phyloP scores from a whole-genome alignment of 1,140 invertebrate species.

The Mya arenaria region DNA sequence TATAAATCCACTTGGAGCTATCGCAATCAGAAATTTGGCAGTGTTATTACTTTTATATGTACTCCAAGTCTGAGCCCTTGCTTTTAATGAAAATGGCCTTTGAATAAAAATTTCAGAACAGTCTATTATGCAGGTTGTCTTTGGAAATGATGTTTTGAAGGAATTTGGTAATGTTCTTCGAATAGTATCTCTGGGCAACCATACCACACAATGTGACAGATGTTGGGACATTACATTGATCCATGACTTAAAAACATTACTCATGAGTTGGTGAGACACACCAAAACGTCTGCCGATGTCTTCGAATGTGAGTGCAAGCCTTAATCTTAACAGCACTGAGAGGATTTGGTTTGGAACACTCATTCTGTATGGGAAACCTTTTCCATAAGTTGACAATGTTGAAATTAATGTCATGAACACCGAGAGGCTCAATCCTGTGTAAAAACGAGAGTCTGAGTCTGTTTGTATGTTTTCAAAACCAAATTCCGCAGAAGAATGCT shows the following conservation, averaged over 20 bases:
- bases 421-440: conserved; percentile 12
- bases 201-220: conserved; percentile 8
- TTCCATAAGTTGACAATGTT: background rate
- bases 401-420: background rate
- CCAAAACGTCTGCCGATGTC: background rate
- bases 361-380: background rate
- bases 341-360: conserved; percentile 2
- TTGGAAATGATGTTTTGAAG: conserved; percentile 35
- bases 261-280: background rate
- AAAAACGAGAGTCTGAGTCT: background rate
- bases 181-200: conserved; percentile 48
- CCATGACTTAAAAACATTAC: background rate
- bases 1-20: conserved; percentile 72
- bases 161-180: background rate
- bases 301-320: background rate
- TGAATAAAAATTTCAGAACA: conserved; percentile 62
- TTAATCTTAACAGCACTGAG: background rate
- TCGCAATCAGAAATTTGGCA: conserved; percentile 71
- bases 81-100: conserved; percentile 41
- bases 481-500: conserved; percentile 12
- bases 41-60: conserved; percentile 65
- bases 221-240: background rate
- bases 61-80: conserved; percentile 49
- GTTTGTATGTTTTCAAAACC: background rate
- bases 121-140: conserved; percentile 57